phyloP scores from a whole-genome alignment of 2,797 vertebrate genomes.

The Liasis olivaceus region DNA sequence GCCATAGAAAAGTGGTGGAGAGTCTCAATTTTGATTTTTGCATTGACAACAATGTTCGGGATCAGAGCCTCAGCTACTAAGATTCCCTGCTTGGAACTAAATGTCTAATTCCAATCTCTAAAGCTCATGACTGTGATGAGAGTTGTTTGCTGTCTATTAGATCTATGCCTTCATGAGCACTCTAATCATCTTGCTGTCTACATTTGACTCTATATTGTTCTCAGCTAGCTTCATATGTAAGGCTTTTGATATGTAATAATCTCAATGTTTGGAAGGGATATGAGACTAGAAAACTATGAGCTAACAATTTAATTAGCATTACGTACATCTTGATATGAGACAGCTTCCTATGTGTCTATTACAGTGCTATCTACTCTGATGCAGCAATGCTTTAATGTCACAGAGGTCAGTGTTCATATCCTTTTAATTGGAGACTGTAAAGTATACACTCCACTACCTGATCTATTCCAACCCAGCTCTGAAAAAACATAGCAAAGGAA shows the following conservation, averaged over 20 bases:
- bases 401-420: not conserved
- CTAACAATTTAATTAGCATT: not conserved
- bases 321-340: not conserved
- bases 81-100: not conserved
- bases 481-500: not conserved
- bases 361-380: not conserved
- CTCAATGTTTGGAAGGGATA: not conserved
- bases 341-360: not conserved
- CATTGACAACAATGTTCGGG: not conserved
- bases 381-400: not conserved
- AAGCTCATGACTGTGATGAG: not conserved
- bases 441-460: not conserved
- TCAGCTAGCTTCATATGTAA: not conserved
- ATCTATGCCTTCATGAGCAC: not conserved
- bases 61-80: not conserved
- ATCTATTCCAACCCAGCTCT: not conserved
- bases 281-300: not conserved
- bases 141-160: not conserved
- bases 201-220: not conserved
- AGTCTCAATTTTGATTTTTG: not conserved
- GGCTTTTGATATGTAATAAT: not conserved
- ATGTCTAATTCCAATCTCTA: not conserved
- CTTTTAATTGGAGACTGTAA: not conserved
- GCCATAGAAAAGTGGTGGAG: not conserved
- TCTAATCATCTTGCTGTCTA: not conserved